Evolutionary conservation across 2,113 vertebrate species (phyloP).

Genomic region (Toxotes jaculatrix): DNA sequence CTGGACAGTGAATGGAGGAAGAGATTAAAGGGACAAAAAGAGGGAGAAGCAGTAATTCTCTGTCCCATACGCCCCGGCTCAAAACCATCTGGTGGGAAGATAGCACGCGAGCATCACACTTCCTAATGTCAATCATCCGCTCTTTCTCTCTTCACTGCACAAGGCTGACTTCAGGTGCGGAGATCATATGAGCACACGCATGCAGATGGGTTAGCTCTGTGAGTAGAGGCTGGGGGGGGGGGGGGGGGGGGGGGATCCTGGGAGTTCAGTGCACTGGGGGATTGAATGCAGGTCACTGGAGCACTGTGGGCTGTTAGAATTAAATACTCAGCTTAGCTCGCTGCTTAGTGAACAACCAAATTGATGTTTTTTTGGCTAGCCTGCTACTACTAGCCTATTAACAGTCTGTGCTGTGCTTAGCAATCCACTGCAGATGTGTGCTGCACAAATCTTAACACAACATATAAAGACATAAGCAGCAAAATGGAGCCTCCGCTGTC

Average conservation of each 20-base stretch:
- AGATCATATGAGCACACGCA: slow-evolving; percentile 6
- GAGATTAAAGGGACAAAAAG: slow-evolving; percentile 55
- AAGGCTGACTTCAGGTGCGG: slow-evolving; percentile 47
- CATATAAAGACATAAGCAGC: not conserved
- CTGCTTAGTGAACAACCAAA: slow-evolving; percentile 36
- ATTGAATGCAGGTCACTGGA: slow-evolving; percentile 72
- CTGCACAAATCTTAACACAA: slow-evolving; percentile 15
- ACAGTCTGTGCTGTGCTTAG: not conserved
- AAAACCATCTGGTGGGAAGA: slow-evolving; percentile 54
- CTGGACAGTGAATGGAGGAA: slow-evolving; percentile 45
- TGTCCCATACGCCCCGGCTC: slow-evolving; percentile 23
- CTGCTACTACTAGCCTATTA: slow-evolving; percentile 9
- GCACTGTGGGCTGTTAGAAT: slow-evolving; percentile 54
- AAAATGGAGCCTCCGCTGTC: slow-evolving; percentile 39
- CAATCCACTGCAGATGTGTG: not conserved
- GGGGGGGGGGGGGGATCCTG: slow-evolving; percentile 4
- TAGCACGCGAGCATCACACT: slow-evolving; percentile 14
- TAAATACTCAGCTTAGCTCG: slow-evolving; percentile 57
- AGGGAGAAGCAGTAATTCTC: slow-evolving; percentile 55
- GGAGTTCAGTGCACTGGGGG: slow-evolving; percentile 30
- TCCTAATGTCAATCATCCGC: slow-evolving; percentile 24
- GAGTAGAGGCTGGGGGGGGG: not conserved
- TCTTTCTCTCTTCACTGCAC: not conserved
- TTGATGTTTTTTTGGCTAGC: slow-evolving; percentile 31
- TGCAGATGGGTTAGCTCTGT: slow-evolving; percentile 26